Evolutionary conservation across 53 echinoderm and acorn worm species (phyloP).

Genomic region (Zoroaster sp.): DNA sequence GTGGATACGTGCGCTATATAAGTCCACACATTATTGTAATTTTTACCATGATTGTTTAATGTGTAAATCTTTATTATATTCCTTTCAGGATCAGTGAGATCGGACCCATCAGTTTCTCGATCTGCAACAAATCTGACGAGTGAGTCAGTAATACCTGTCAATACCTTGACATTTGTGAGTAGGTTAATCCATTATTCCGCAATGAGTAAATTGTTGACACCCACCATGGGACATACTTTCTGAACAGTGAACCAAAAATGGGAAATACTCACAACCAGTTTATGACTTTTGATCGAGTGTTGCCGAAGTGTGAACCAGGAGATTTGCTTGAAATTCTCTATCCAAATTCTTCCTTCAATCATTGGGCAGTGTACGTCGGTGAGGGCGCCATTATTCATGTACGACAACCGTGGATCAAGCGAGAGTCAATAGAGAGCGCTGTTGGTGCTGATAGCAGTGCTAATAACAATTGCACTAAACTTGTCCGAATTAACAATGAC

Average conservation of each 20-base stretch:
- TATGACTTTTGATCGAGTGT: constrained; percentile 67
- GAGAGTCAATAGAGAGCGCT: constrained; percentile 73
- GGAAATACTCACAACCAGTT: constrained; percentile 81
- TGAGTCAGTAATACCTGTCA: not conserved
- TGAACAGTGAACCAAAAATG: too few relatives aligned
- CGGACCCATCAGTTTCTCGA: too few relatives aligned
- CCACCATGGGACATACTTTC: too few relatives aligned
- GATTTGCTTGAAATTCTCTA: constrained; percentile 88
- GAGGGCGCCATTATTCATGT: constrained; percentile 91
- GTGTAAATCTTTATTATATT: not conserved
- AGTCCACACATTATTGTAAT: too few relatives aligned
- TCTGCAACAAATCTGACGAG: not conserved
- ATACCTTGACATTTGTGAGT: not conserved
- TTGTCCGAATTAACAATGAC: constrained; percentile 82
- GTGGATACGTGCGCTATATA: too few relatives aligned
- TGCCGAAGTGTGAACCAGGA: constrained; percentile 72
- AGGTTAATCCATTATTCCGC: too few relatives aligned
- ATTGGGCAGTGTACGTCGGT: constrained; percentile 97
- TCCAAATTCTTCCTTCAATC: constrained; percentile 86
- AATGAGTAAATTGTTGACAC: too few relatives aligned
- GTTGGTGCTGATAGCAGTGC: constrained; percentile 18
- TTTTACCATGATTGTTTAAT: too few relatives aligned
- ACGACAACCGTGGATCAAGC: constrained; percentile 83
- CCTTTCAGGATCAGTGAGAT: not conserved
- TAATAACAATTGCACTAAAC: not conserved